Base-by-base conservation (phyloP, 2,888 invertebrate genomes). In the Malthinus seriepunctatus region DNA sequence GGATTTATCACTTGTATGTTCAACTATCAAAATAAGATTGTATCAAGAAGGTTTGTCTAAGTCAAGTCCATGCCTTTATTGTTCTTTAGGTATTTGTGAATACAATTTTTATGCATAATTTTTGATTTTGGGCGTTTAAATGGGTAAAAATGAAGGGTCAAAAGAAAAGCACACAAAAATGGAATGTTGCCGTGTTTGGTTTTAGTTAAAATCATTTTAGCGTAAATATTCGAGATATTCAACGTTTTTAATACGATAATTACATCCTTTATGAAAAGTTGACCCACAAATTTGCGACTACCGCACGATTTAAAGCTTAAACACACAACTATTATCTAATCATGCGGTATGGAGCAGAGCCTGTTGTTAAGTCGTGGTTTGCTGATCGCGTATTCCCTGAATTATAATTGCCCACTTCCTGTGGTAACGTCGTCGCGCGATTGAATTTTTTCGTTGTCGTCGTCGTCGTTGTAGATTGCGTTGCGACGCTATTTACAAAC, bases 251-350 rank as follows among this genome's bases (percentile, higher is more conserved):
- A 23, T 5, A 5, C 23, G 5, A 5, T 39, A 39, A 42, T 42
- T 42, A 12, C 39, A 42, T 42, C 39, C 15, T 42, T 35, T 47
- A 32, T 47, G 14, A 34, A 47, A 14, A 14, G 14, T 37, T 33
- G 47, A 54, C 55, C 52, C 48, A 52, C 60, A 62, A 56, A 64
- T 62, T 64, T 56, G 60, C 62, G 54, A 60, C 62, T 62, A 62
- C 52, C 59, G 56, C 42, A 56, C 44, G 53, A 55, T 51, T 42
- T 42, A 42, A 15, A 54, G 51, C 62, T 48, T 56, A 14, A 47
- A 39, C 56, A 23, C 56, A 34, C 46, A 39, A 37, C 48, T 37
- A 54, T 56, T 56, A 56, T 56, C 56, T 56, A 56, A 56, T 56
- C 56, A 51, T 35, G 47, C 51, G 51, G 9, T 42, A 47, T 51